Percentiles rank a stretch among this genome's conserved stretches.
Conservation (phyloP, 2,888 invertebrate species). For the Eumacrocentrus americanus region DNA sequence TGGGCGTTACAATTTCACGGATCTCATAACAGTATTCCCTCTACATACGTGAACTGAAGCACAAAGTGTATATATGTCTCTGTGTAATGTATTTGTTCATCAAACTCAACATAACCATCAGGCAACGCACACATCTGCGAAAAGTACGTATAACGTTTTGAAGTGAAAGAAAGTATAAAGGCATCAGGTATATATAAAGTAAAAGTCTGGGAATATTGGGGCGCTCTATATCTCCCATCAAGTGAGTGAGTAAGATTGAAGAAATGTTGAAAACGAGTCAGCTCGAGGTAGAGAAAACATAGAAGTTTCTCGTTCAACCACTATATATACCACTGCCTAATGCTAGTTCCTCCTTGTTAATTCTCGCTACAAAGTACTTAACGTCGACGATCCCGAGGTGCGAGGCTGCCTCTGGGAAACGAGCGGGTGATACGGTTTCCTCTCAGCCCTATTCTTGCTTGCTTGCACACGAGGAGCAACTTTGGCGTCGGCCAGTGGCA, state of each 20-base stretch:
- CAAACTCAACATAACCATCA: too few relatives aligned
- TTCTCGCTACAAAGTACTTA: constrained; percentile 38
- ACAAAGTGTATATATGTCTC: background rate
- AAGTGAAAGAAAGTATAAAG: too few relatives aligned
- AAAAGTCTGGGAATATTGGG: too few relatives aligned
- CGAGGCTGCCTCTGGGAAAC: constrained; percentile 34
- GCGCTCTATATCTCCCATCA: background rate
- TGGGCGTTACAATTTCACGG: constrained; percentile 1
- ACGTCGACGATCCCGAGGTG: constrained; percentile 32
- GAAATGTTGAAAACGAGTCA: background rate
- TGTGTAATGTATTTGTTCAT: background rate
- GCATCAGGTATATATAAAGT: too few relatives aligned
- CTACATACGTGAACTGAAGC: constrained; percentile 1
- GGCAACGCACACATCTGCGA: too few relatives aligned
- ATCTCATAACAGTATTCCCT: background rate
- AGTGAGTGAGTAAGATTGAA: background rate
- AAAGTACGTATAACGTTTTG: too few relatives aligned
- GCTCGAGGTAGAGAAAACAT: background rate
- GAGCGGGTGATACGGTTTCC: constrained; percentile 36
- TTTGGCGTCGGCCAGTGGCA: background rate
- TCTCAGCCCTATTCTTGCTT: constrained; percentile 12
- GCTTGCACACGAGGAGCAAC: constrained; percentile 17
- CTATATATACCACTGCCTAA: constrained; percentile 12
- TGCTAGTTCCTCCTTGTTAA: constrained; percentile 37
- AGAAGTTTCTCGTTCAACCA: background rate